phyloP scores from a whole-genome alignment of 2,113 vertebrate genomes.

The Origma solitaria region DNA sequence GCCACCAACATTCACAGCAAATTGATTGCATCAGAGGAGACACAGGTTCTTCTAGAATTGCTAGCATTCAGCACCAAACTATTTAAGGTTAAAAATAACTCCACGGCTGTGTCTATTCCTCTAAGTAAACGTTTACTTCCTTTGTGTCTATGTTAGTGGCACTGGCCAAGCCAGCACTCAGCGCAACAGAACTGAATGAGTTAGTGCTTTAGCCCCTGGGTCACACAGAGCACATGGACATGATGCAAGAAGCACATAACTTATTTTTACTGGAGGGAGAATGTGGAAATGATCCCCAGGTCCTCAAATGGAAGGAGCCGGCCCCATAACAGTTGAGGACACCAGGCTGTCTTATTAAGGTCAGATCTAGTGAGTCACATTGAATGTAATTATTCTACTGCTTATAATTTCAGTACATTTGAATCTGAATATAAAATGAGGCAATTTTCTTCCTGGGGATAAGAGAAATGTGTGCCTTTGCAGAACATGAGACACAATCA shows the following conservation, averaged over 20 bases:
- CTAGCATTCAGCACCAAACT: not conserved
- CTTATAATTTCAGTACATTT: slow-evolving; percentile 53
- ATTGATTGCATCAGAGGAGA: not conserved
- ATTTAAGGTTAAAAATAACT: slow-evolving; percentile 16
- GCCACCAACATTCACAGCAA: not conserved
- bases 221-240: not conserved
- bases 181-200: not conserved
- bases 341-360: slow-evolving; percentile 36
- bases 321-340: not conserved
- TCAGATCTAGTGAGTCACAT: slow-evolving; percentile 7
- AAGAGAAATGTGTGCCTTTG: slow-evolving; percentile 43
- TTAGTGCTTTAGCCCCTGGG: not conserved
- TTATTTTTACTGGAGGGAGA: not conserved
- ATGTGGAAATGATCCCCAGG: not conserved
- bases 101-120: not conserved
- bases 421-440: slow-evolving; percentile 55
- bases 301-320: not conserved
- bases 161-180: not conserved
- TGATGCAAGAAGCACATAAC: not conserved
- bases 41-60: not conserved
- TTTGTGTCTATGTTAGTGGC: not conserved
- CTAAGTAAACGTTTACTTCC: not conserved
- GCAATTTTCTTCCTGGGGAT: slow-evolving; percentile 51
- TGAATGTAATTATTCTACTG: slow-evolving; percentile 29
- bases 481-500: slow-evolving; percentile 28